Percentiles rank a stretch among this genome's conserved stretches.
phyloP scores from a whole-genome alignment of 1,140 invertebrate genomes.

The Macrocentrus cingulum region DNA sequence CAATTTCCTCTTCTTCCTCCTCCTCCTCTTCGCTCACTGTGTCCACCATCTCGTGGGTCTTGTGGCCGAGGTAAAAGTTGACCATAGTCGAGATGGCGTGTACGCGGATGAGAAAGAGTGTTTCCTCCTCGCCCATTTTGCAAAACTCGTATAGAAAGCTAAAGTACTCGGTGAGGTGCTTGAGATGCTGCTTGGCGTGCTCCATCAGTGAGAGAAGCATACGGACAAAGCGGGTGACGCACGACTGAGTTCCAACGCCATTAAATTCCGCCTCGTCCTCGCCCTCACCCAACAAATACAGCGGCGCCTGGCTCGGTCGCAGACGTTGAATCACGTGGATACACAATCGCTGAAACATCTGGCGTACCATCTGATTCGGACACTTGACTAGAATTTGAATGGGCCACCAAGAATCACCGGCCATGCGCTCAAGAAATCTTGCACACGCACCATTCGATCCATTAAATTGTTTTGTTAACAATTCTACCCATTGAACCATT shows the following conservation, averaged over 20 bases:
- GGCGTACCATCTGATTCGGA: conserved; percentile 92
- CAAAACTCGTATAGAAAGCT: conserved; percentile 89
- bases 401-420: conserved; percentile 90
- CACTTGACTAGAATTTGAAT: conserved; percentile 93
- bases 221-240: conserved; percentile 88
- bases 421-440: conserved; percentile 92
- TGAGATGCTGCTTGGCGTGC: conserved; percentile 81
- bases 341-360: conserved; percentile 91
- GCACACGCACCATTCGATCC: conserved; percentile 86
- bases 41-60: conserved; percentile 68
- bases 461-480: conserved; percentile 92
- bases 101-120: conserved; percentile 80
- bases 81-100: conserved; percentile 88
- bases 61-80: conserved; percentile 88
- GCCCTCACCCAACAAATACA: conserved; percentile 49
- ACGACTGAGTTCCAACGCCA: conserved; percentile 76
- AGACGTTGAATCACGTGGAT: conserved; percentile 92
- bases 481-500: conserved; percentile 94
- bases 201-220: conserved; percentile 89
- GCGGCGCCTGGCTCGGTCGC: conserved; percentile 57
- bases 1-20: conserved; percentile 77
- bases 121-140: conserved; percentile 92
- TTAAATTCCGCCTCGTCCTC: conserved; percentile 53
- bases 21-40: conserved; percentile 80
- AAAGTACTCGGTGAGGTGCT: conserved; percentile 91